Evolutionary conservation across 2,113 vertebrate genomes (phyloP).

Genomic region (Limnothrissa miodon): DNA sequence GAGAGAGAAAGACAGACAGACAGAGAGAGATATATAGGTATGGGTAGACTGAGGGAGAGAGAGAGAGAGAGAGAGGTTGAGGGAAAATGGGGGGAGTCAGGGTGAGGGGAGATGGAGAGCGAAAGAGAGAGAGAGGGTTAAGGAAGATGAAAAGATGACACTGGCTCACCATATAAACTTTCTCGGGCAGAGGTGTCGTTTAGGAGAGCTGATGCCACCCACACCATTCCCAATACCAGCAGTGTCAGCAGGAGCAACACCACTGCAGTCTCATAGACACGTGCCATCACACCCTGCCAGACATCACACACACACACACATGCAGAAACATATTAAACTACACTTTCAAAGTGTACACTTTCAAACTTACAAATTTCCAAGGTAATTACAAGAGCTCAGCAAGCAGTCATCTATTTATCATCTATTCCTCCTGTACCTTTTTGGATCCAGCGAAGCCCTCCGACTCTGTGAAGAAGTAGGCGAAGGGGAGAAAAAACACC

Average conservation of each 20-base stretch:
- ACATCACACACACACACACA: conserved; percentile 18
- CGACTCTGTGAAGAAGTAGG: conserved; percentile 96
- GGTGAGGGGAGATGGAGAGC: too few relatives aligned
- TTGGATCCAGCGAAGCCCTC: conserved; percentile 94
- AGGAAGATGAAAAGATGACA: not conserved
- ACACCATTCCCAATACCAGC: conserved; percentile 92
- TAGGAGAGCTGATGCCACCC: conserved; percentile 90
- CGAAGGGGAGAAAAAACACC: conserved; percentile 96
- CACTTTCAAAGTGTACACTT: too few relatives aligned
- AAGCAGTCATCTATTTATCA: not conserved
- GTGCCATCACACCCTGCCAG: conserved; percentile 87
- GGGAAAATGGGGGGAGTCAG: too few relatives aligned
- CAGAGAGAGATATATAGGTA: too few relatives aligned
- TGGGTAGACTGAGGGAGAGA: too few relatives aligned
- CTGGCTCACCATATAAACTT: conserved; percentile 55
- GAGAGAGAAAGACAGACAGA: too few relatives aligned
- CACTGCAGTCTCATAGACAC: conserved; percentile 91
- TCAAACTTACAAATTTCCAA: too few relatives aligned
- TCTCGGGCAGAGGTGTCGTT: conserved; percentile 80
- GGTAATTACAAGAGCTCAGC: not conserved
- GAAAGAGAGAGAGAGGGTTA: too few relatives aligned
- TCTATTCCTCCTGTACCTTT: conserved; percentile 75
- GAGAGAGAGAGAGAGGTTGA: too few relatives aligned
- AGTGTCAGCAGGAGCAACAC: conserved; percentile 87
- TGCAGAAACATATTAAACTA: not conserved